Evolutionary conservation across 1,140 invertebrate genomes (phyloP), one percentile per base, ranked within the genome.

Genomic region (Andricus grossulariae): DNA sequence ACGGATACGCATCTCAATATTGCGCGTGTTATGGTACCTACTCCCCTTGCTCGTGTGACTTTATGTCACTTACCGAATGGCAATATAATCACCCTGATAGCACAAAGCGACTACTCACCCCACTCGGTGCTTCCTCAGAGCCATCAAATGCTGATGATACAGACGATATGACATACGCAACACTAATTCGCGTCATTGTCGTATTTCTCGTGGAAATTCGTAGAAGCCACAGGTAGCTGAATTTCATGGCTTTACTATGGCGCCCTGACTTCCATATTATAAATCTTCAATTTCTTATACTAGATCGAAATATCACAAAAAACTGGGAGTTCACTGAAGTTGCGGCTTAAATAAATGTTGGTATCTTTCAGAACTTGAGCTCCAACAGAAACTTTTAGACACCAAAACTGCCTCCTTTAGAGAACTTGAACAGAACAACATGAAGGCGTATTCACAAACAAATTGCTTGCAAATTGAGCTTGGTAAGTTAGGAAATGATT

Each of bases 71-170:
- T 82, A 80, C 82, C 85, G 85, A 83, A 88, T 84, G 83, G 88
- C 89, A 90, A 89, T 88, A 89, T 91, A 91, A 91, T 90, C 88
- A 91, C 80, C 84, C 85, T 90, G 88, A 90, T 89, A 88, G 85
- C 77, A 90, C 89, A 90, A 90, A 90, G 89, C 87, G 80, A 80
- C 85, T 83, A 83, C 84, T 84, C 83, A 71, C 83, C 78, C 79
- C 83, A 81, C 82, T 82, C 79, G 80, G 77, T 83, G 86, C 86
- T 84, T 83, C 84, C 86, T 83, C 81, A 82, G 76, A 79, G 80
- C 84, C 85, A 87, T 90, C 88, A 90, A 90, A 89, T 83, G 86
- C 81, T 88, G 88, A 90, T 90, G 87, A 89, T 88, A 89, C 86
- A 90, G 87, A 90, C 86, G 88, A 89, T 88, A 89, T 85, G 85